These are phyloP conservation scores for Turritopsis rubra DNA, from an alignment of 30 jellyfish, hydroid and myxozoan species.

Conservation along the genomic window DNA sequence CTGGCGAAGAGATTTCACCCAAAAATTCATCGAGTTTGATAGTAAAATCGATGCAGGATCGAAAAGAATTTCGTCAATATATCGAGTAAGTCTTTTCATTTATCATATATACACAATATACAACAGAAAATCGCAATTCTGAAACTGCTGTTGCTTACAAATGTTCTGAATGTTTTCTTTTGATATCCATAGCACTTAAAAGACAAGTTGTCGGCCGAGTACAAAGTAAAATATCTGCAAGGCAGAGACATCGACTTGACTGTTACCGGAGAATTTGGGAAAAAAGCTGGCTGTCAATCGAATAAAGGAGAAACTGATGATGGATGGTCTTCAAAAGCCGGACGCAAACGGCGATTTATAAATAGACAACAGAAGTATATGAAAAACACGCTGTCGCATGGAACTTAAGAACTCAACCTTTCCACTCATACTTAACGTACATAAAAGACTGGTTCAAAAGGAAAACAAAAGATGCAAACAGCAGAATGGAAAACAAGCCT, in stretches of 20 bases:
- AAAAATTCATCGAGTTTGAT: conserved; percentile 51
- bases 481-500: not conserved
- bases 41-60: conserved; percentile 8
- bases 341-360: not conserved
- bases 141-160: too few relatives aligned
- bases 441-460: not conserved
- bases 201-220: not conserved
- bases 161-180: too few relatives aligned
- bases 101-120: too few relatives aligned
- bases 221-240: conserved; percentile 5
- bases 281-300: conserved; percentile 7
- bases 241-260: conserved; percentile 8
- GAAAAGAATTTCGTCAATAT: conserved; percentile 11
- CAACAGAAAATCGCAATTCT: too few relatives aligned
- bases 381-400: not conserved
- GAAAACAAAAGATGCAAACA: not conserved
- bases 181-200: conserved; percentile 1
- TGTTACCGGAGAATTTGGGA: not conserved
- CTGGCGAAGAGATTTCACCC: conserved; percentile 78
- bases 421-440: not conserved
- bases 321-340: not conserved
- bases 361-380: not conserved
- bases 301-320: not conserved
- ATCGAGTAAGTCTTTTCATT: conserved; percentile 7
- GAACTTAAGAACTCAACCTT: not conserved